Conservation (phyloP, 2,888 invertebrate species). For the Euzophera pinguis region DNA sequence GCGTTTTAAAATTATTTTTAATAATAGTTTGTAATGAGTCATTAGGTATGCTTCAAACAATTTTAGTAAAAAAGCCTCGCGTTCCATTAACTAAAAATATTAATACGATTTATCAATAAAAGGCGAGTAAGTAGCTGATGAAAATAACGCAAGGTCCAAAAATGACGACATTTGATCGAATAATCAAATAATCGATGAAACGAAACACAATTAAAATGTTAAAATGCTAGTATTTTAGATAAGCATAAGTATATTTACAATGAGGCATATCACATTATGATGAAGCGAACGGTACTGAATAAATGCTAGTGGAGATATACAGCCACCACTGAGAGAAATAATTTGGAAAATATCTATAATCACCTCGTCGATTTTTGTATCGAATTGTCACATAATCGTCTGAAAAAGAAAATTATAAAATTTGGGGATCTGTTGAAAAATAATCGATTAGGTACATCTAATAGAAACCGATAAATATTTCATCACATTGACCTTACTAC, state of each 20-base stretch:
- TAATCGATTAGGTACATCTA: too few species aligned
- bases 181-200: neutral
- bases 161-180: too few species aligned
- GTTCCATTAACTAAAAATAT: too few species aligned
- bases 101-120: too few species aligned
- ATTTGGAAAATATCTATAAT: constrained; percentile 67
- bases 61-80: too few species aligned
- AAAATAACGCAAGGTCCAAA: too few species aligned
- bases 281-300: constrained; percentile 27
- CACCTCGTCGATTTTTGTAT: constrained; percentile 95
- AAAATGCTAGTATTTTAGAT: neutral
- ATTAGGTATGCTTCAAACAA: too few species aligned
- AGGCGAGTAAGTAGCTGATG: too few species aligned
- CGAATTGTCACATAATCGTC: constrained; percentile 95
- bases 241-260: constrained; percentile 23
- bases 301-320: constrained; percentile 40
- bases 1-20: too few species aligned
- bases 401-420: constrained; percentile 81
- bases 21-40: too few species aligned
- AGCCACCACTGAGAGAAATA: constrained; percentile 49
- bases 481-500: too few species aligned
- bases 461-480: too few species aligned
- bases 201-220: neutral
- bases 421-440: constrained; percentile 27
- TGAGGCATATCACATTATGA: constrained; percentile 18